Percentiles rank a stretch among this genome's conserved stretches.
phyloP scores from a whole-genome alignment of 2,888 invertebrate genomes.

The Ypsolopha scabrella region DNA sequence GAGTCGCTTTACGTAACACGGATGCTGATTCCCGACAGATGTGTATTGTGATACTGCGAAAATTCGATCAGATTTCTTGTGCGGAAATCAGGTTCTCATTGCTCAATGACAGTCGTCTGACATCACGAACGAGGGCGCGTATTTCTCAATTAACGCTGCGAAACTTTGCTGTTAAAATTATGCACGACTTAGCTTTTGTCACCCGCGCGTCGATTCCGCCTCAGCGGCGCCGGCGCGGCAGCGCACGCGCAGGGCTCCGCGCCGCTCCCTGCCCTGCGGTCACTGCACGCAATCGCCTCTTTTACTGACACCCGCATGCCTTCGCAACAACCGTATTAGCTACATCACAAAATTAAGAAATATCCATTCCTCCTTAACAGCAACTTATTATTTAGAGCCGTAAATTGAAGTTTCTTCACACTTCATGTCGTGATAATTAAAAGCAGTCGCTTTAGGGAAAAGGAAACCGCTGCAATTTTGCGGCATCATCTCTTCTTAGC shows the following conservation, averaged over 20 bases:
- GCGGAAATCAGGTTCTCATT: slow-evolving; percentile 63
- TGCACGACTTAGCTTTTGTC: slow-evolving; percentile 56
- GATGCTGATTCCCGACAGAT: slow-evolving; percentile 14
- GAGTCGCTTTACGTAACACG: slow-evolving; percentile 26
- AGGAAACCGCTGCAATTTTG: slow-evolving; percentile 19
- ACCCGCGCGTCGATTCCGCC: slow-evolving; percentile 17
- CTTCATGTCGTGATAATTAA: not conserved
- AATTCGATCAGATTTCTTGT: slow-evolving; percentile 50
- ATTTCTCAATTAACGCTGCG: slow-evolving; percentile 65
- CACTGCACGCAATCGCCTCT: too few species aligned
- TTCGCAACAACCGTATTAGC: too few species aligned
- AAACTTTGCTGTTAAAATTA: slow-evolving; percentile 62
- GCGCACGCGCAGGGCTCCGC: not conserved
- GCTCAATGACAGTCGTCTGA: slow-evolving; percentile 50
- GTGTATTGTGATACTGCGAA: slow-evolving; percentile 25
- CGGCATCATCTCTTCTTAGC: slow-evolving; percentile 11
- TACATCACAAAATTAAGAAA: too few species aligned
- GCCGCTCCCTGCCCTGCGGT: not conserved
- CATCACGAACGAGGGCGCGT: slow-evolving; percentile 63
- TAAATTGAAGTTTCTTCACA: not conserved
- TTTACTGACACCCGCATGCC: too few species aligned
- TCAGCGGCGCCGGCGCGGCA: not conserved
- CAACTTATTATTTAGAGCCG: too few species aligned
- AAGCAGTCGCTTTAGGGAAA: not conserved
- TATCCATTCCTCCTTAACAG: too few species aligned